Evolutionary conservation across 1,140 invertebrate species (phyloP).

Genomic region (Listronotus bonariensis): DNA sequence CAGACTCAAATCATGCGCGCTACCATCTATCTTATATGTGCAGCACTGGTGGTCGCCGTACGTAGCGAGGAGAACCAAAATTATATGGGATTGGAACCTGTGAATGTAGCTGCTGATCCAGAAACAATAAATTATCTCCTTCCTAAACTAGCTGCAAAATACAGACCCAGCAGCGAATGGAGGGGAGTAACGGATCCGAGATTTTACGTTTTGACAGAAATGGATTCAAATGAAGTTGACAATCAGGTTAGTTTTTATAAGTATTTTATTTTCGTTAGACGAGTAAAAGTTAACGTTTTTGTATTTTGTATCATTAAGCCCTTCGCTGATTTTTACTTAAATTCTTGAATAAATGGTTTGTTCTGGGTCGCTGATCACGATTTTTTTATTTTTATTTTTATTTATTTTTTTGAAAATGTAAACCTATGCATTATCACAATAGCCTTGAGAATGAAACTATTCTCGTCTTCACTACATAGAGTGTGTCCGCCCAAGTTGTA

Average conservation of each 20-base stretch:
- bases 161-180: conserved; percentile 49
- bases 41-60: conserved; percentile 45
- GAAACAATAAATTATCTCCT: conserved; percentile 53
- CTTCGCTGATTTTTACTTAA: too few relatives aligned
- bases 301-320: too few relatives aligned
- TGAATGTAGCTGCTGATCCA: conserved; percentile 47
- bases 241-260: conserved; percentile 37
- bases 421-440: too few relatives aligned
- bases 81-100: conserved; percentile 42
- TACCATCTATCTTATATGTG: conserved; percentile 51
- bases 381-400: too few relatives aligned
- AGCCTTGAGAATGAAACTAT: too few relatives aligned
- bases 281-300: too few relatives aligned
- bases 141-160: conserved; percentile 54
- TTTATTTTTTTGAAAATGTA: too few relatives aligned
- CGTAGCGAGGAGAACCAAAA: conserved; percentile 45
- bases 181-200: conserved; percentile 47
- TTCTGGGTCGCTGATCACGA: too few relatives aligned
- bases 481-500: too few relatives aligned
- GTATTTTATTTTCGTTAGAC: too few relatives aligned
- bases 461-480: too few relatives aligned
- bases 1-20: conserved; percentile 49
- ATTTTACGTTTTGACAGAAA: conserved; percentile 52
- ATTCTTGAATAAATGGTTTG: too few relatives aligned
- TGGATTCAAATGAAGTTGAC: conserved; percentile 46